phyloP scores from a whole-genome alignment of 2,888 invertebrate genomes.

The Mythimna impura region DNA sequence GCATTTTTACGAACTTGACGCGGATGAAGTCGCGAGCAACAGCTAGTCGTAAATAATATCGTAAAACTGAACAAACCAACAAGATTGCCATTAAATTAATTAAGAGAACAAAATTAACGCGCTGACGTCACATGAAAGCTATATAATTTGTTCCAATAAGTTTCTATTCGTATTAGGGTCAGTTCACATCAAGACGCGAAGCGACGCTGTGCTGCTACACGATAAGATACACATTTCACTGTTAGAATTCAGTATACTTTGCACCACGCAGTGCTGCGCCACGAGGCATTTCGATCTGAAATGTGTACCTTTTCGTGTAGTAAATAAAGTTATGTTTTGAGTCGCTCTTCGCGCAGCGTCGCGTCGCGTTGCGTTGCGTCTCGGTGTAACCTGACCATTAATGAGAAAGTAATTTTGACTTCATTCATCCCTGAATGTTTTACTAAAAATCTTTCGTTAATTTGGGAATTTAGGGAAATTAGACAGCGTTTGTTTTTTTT shows the following conservation, averaged over 20 bases:
- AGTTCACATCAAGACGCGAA: constrained; percentile 33
- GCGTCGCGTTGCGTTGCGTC: neutral
- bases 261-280: too few relatives aligned
- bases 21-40: too few relatives aligned
- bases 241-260: too few relatives aligned
- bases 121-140: constrained; percentile 16
- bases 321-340: too few relatives aligned
- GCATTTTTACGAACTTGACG: too few relatives aligned
- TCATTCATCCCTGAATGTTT: constrained; percentile 36
- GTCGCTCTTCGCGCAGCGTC: neutral
- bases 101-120: constrained; percentile 16
- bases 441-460: neutral
- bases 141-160: constrained; percentile 30
- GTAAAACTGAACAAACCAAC: constrained; percentile 17
- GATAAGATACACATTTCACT: too few relatives aligned
- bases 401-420: constrained; percentile 21
- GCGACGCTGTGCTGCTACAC: neutral
- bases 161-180: constrained; percentile 22
- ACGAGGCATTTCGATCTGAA: too few relatives aligned
- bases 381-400: neutral
- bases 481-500: neutral
- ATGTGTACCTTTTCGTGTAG: too few relatives aligned
- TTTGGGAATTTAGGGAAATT: neutral
- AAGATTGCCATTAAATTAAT: constrained; percentile 30
- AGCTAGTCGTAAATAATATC: neutral